Evolutionary conservation across 30 jellyfish, hydroid and myxozoan genomes (phyloP).

Genomic region (Aurelia sp.): DNA sequence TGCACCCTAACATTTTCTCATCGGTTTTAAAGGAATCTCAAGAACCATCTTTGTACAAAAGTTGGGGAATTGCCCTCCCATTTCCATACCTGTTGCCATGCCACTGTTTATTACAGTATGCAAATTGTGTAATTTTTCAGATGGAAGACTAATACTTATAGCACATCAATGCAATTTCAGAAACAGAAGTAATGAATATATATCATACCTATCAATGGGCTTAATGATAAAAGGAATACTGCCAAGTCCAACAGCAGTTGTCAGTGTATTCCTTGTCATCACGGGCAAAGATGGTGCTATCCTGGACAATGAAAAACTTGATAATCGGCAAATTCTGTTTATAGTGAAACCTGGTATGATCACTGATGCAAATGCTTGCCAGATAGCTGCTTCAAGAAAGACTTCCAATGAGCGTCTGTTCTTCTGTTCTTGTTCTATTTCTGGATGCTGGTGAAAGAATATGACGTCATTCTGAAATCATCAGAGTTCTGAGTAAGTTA

Average conservation of each 20-base stretch:
- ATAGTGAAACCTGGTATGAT: conserved; percentile 84
- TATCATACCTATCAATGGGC: conserved; percentile 76
- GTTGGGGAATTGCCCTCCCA: too few relatives aligned
- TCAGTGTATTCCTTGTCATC: conserved; percentile 25
- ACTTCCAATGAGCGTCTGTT: conserved; percentile 45
- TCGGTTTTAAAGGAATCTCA: too few relatives aligned
- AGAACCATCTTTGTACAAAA: too few relatives aligned
- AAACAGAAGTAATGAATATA: background rate
- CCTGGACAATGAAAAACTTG: conserved; percentile 43
- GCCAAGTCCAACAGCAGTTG: conserved; percentile 60
- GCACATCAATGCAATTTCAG: background rate
- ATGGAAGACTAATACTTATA: too few relatives aligned
- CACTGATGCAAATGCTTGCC: conserved; percentile 92
- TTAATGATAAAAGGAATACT: conserved; percentile 68
- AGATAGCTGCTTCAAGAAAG: conserved; percentile 76
- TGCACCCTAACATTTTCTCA: too few relatives aligned
- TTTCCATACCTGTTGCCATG: too few relatives aligned
- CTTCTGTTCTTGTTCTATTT: background rate
- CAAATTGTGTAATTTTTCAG: too few relatives aligned
- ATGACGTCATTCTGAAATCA: too few relatives aligned
- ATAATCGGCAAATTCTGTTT: conserved; percentile 66
- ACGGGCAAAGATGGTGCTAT: conserved; percentile 31
- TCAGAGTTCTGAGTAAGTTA: too few relatives aligned
- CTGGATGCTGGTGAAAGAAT: too few relatives aligned
- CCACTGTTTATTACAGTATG: too few relatives aligned